These are phyloP conservation scores for Nyctalus aviator DNA, from an alignment of 2,797 vertebrate species.

Conservation along the genomic window DNA sequence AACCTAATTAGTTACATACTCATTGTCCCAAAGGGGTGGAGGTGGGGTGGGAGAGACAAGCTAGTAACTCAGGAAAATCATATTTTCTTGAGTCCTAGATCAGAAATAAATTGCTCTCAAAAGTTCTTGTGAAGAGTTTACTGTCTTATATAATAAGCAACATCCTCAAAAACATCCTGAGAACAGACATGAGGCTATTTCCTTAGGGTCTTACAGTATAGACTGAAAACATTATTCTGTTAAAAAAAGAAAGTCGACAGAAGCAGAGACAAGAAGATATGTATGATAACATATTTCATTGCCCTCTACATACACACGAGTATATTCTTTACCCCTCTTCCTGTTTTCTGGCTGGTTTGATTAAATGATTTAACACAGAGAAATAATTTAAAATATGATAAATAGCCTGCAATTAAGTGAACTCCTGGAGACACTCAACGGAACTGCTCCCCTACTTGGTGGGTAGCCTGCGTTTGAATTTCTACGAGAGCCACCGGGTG, in stretches of 20 bases:
- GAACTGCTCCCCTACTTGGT: neutral
- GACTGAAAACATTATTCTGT: neutral
- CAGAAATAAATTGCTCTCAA: constrained; percentile 59
- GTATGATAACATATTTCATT: neutral
- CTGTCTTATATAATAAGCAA: constrained; percentile 21
- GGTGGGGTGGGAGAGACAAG: neutral
- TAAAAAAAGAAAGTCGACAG: neutral
- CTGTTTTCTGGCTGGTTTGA: neutral
- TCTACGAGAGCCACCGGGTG: neutral
- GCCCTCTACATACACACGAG: neutral
- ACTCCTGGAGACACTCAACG: neutral
- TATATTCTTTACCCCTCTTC: neutral
- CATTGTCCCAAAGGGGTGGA: neutral
- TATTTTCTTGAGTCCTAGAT: constrained; percentile 37
- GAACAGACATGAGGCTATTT: neutral
- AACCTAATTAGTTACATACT: neutral
- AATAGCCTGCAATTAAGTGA: neutral
- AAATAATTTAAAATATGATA: constrained; percentile 39
- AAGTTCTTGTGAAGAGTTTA: constrained; percentile 34
- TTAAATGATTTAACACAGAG: neutral
- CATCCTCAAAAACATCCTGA: neutral
- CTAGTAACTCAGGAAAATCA: constrained; percentile 22
- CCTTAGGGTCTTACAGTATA: neutral
- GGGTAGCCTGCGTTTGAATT: neutral
- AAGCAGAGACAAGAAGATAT: neutral